Base-by-base conservation (phyloP, 2,797 vertebrate species). In the Botia kubotai region DNA sequence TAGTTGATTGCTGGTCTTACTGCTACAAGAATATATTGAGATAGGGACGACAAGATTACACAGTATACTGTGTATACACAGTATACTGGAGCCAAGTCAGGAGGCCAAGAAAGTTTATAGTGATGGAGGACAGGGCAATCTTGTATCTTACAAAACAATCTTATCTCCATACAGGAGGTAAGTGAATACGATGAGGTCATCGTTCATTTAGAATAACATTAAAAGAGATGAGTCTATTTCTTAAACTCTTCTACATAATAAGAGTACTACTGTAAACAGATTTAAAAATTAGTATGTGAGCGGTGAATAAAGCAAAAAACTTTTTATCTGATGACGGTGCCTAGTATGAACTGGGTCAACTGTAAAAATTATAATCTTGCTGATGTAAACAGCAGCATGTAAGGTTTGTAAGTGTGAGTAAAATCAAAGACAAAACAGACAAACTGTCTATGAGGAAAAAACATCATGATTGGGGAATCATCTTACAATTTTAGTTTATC, bases 101-200 rank as follows among this genome's bases (percentile, higher is more conserved):
- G 53, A 78, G 71, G 39, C 19, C 2, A 16, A 48, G 62, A 58
- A 53, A 73, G 79, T 82, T 80, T 58, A 80, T 48, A 69, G 70
- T 55, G 17, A 3, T 74, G 63, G 63, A 77, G 73, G 77, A 77
- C 73, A 85, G 69, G 58, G 46, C 39, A 43, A 43, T 10, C 70
- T 67, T 58, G 65, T 77, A 77, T 48, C 16, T 60, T 60, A 60
- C 57, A 26, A 60, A 60, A 13, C 21, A 60, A 60, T 60, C 19
- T 21, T 60, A 62, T 26, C 60, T 69, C 12, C 66, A 21, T 70
- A 36, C 36, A 60, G 13, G 23, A 70, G 53, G 69, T 70, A 77
- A 60, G 52, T 68, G 21, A 46, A 36, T 69, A 77, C 48, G 53
- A 60, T 19, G 21, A 11, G 66, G 75, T 50, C 66, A 33, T 1